These are phyloP conservation scores for Helicolenus hilgendorfi DNA, from an alignment of 2,797 vertebrate species.

Conservation along the genomic window DNA sequence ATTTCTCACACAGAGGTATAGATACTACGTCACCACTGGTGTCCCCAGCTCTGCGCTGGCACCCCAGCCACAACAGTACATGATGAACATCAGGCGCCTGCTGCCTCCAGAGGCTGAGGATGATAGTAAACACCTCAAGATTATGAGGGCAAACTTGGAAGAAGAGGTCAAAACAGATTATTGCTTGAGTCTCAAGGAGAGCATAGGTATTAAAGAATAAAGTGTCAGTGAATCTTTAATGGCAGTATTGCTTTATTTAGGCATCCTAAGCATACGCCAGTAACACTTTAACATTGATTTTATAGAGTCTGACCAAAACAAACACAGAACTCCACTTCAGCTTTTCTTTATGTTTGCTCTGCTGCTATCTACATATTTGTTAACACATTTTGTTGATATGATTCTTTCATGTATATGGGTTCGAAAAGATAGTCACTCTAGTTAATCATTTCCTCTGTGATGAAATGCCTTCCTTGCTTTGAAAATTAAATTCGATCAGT, in stretches of 20 bases:
- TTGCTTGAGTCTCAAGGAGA: conserved; percentile 89
- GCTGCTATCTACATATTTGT: neutral
- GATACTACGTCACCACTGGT: conserved; percentile 91
- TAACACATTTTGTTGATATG: neutral
- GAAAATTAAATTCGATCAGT: neutral
- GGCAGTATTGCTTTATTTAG: neutral
- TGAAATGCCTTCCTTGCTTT: neutral
- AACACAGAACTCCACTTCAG: neutral
- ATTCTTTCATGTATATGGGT: neutral
- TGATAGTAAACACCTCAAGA: conserved; percentile 60
- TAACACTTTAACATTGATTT: neutral
- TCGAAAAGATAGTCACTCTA: neutral
- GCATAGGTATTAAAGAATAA: conserved; percentile 88
- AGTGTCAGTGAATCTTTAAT: neutral
- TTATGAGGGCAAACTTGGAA: conserved; percentile 75
- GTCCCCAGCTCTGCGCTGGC: conserved; percentile 90
- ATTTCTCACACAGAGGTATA: conserved; percentile 89
- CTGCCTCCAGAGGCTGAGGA: conserved; percentile 79
- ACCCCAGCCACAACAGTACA: conserved; percentile 86
- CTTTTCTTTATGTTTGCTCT: neutral
- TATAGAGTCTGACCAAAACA: neutral
- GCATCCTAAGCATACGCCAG: neutral
- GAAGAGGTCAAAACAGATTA: conserved; percentile 91
- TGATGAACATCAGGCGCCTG: conserved; percentile 85
- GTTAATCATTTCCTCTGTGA: neutral